phyloP scores from a whole-genome alignment of 30 jellyfish, hydroid and myxozoan genomes.

The Cassiopea xamachana region DNA sequence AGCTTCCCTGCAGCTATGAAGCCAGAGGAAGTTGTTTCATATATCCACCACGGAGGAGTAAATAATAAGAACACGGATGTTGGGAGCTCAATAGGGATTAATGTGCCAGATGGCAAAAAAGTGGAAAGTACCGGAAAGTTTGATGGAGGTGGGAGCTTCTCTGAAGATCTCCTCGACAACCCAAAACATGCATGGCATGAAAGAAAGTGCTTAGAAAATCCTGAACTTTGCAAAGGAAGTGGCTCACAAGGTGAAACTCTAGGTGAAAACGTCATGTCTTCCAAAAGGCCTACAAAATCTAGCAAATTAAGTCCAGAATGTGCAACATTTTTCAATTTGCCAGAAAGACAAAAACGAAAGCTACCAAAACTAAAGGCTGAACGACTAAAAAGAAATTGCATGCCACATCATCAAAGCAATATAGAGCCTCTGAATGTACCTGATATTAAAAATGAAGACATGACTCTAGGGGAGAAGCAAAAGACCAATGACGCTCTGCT shows the following conservation, averaged over 20 bases:
- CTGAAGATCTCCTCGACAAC: not conserved
- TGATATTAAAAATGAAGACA: conserved; percentile 22
- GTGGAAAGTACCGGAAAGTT: not conserved
- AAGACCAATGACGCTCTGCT: not conserved
- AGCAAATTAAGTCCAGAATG: conserved; percentile 28
- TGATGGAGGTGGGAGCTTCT: not conserved
- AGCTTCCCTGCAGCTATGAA: not conserved
- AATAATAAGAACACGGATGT: not conserved
- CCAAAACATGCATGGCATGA: conserved; percentile 41
- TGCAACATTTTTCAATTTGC: conserved; percentile 13
- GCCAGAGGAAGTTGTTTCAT: conserved; percentile 9
- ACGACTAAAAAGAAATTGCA: conserved; percentile 44
- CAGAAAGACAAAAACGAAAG: conserved; percentile 61
- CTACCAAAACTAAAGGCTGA: conserved; percentile 1
- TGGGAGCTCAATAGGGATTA: not conserved
- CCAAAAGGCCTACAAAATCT: not conserved
- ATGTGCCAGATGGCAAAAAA: not conserved
- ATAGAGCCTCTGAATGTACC: conserved; percentile 28
- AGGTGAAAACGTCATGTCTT: not conserved
- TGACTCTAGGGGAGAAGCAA: not conserved
- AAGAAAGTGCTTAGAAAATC: conserved; percentile 21
- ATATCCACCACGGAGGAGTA: not conserved
- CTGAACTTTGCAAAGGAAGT: conserved; percentile 27
- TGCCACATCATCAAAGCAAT: conserved; percentile 26
- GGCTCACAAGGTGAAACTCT: not conserved